Evolutionary conservation across 2,888 invertebrate species (phyloP).

Genomic region (Ctenicera cuprea): DNA sequence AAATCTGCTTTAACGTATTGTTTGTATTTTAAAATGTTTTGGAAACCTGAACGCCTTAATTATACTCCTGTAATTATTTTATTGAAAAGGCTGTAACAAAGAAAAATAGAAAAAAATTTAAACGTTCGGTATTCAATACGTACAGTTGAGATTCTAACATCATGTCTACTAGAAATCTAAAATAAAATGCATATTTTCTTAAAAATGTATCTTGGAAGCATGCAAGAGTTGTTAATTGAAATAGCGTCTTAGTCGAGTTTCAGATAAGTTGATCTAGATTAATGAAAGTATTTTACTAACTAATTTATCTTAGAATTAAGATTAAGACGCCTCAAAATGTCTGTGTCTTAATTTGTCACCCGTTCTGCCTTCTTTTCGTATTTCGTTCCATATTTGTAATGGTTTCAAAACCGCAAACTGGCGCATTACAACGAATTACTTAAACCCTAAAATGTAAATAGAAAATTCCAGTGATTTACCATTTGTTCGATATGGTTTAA

Average conservation of each 20-base stretch:
- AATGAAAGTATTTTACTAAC: conserved; percentile 73
- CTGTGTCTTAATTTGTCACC: conserved; percentile 72
- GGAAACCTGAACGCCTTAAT: conserved; percentile 25
- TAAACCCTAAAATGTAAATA: too few species aligned
- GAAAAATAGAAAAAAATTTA: too few species aligned
- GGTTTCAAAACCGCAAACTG: not conserved
- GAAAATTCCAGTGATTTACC: too few species aligned
- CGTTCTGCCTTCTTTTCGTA: conserved; percentile 51
- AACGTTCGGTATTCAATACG: too few species aligned
- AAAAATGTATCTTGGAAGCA: not conserved
- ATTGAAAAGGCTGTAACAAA: too few species aligned
- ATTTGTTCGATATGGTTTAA: too few species aligned
- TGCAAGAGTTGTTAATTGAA: conserved; percentile 53
- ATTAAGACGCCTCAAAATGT: conserved; percentile 72
- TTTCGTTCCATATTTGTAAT: conserved; percentile 16
- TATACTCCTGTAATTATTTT: not conserved
- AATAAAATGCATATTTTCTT: not conserved
- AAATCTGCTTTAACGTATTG: conserved; percentile 48
- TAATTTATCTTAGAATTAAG: conserved; percentile 73
- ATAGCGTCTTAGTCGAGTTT: conserved; percentile 64
- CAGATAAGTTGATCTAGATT: conserved; percentile 72
- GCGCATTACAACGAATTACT: too few species aligned
- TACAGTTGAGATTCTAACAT: too few species aligned
- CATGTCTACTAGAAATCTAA: too few species aligned
- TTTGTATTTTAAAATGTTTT: conserved; percentile 37